Evolutionary conservation across 2,888 invertebrate genomes (phyloP).

Genomic region (Deilephila porcellus): DNA sequence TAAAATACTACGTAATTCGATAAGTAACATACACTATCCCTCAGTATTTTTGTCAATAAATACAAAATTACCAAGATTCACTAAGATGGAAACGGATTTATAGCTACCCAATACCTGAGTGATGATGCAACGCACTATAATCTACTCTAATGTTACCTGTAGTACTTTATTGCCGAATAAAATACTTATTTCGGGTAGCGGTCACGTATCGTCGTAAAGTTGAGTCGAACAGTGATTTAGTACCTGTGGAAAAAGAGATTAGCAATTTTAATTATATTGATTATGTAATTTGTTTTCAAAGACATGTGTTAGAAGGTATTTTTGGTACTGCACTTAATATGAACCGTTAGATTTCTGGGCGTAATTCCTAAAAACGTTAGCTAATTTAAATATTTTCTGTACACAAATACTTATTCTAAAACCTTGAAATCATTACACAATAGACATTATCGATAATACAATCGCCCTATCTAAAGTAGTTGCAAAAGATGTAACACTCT

Average conservation of each 20-base stretch:
- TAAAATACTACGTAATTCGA: background rate
- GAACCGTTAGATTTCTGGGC: background rate
- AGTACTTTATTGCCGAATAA: slow-evolving; percentile 27
- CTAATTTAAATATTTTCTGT: too few species aligned
- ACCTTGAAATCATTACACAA: too few species aligned
- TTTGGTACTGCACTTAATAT: background rate
- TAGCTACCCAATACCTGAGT: background rate
- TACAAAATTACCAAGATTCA: background rate
- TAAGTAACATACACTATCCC: background rate
- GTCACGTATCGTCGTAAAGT: slow-evolving; percentile 27
- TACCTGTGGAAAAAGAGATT: slow-evolving; percentile 24
- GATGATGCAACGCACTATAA: background rate
- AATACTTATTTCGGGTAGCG: slow-evolving; percentile 14
- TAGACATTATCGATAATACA: background rate
- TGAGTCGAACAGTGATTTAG: slow-evolving; percentile 15
- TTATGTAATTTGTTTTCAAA: background rate
- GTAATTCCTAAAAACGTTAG: too few species aligned
- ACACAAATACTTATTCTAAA: too few species aligned
- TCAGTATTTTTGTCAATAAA: background rate
- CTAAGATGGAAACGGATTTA: background rate
- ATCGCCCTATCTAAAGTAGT: background rate
- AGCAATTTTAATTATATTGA: slow-evolving; percentile 16
- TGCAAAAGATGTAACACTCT: background rate
- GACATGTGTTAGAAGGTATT: background rate
- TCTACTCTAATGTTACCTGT: slow-evolving; percentile 15